These are phyloP conservation scores for Atta colombica DNA, from an alignment of 1,140 invertebrate species.

Conservation along the genomic window DNA sequence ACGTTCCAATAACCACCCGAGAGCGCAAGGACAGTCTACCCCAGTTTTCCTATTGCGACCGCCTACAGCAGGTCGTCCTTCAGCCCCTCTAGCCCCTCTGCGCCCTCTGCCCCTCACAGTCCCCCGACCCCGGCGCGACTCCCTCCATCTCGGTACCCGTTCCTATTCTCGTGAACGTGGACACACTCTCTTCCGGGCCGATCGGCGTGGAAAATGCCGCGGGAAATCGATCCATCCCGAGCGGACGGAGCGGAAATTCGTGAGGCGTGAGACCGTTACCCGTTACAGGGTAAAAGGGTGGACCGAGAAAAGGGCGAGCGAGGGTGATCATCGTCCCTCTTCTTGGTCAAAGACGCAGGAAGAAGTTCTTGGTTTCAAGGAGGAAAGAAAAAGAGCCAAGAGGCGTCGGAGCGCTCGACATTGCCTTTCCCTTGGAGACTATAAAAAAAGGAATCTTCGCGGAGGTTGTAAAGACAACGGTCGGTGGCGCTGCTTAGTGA, in stretches of 20 bases:
- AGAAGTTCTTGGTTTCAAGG: constrained; percentile 72
- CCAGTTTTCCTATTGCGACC: constrained; percentile 85
- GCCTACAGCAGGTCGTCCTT: constrained; percentile 78
- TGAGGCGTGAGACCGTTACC: constrained; percentile 72
- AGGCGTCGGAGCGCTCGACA: constrained; percentile 23
- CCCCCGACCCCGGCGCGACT: constrained; percentile 20
- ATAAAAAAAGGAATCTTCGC: constrained; percentile 56
- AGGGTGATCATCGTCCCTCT: constrained; percentile 68
- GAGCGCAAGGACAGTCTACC: constrained; percentile 85
- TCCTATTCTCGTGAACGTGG: constrained; percentile 47
- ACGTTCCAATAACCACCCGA: constrained; percentile 85
- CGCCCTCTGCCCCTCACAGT: neutral
- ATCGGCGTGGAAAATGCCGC: constrained; percentile 83
- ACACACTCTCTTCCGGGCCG: constrained; percentile 80
- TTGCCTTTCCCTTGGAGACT: constrained; percentile 33
- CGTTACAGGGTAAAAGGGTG: constrained; percentile 71
- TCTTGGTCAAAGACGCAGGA: constrained; percentile 74
- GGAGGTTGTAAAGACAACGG: constrained; percentile 29
- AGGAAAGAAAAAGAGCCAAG: constrained; percentile 58
- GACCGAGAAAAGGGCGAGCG: constrained; percentile 70
- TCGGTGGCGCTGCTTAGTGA: neutral
- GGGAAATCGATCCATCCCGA: constrained; percentile 78
- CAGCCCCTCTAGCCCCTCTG: constrained; percentile 67
- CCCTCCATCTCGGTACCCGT: constrained; percentile 52
- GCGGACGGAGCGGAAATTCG: constrained; percentile 78